These are phyloP conservation scores for Alaudala cheleensis DNA, from an alignment of 2,113 vertebrate genomes.

Conservation along the genomic window DNA sequence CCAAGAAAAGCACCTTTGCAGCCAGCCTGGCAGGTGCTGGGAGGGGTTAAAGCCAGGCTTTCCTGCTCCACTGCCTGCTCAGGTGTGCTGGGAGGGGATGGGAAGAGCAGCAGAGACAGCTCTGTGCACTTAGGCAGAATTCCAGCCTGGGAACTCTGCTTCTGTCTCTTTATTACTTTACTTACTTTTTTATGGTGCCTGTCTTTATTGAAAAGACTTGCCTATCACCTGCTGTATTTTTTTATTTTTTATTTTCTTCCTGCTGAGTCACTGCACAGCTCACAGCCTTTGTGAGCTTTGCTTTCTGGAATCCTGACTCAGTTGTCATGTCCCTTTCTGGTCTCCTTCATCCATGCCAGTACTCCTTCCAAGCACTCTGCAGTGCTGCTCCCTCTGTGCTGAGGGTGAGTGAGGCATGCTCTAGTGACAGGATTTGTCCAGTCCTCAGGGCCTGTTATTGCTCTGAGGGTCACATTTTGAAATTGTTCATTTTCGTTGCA, in stretches of 20 bases:
- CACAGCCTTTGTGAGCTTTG: not conserved
- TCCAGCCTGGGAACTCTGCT: not conserved
- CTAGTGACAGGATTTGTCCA: not conserved
- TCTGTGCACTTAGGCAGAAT: not conserved
- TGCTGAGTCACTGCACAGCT: slow-evolving; percentile 49
- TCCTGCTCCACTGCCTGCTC: not conserved
- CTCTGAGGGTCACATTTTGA: not conserved
- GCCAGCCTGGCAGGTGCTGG: not conserved
- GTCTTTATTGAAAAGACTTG: not conserved
- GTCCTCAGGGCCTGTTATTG: not conserved
- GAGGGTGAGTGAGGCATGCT: not conserved
- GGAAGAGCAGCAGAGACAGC: not conserved
- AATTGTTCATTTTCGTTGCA: not conserved
- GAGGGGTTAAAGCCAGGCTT: not conserved
- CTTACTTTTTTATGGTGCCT: not conserved
- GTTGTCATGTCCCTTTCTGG: not conserved
- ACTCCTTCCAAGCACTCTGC: not conserved
- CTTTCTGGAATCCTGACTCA: not conserved
- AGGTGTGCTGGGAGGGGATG: not conserved
- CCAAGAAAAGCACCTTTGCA: not conserved
- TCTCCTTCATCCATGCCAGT: not conserved
- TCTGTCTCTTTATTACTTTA: not conserved
- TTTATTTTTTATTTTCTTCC: not conserved
- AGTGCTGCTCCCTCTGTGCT: not conserved
- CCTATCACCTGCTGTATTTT: not conserved